phyloP scores from a whole-genome alignment of 2,888 invertebrate species.

The Perithous albicinctus region DNA sequence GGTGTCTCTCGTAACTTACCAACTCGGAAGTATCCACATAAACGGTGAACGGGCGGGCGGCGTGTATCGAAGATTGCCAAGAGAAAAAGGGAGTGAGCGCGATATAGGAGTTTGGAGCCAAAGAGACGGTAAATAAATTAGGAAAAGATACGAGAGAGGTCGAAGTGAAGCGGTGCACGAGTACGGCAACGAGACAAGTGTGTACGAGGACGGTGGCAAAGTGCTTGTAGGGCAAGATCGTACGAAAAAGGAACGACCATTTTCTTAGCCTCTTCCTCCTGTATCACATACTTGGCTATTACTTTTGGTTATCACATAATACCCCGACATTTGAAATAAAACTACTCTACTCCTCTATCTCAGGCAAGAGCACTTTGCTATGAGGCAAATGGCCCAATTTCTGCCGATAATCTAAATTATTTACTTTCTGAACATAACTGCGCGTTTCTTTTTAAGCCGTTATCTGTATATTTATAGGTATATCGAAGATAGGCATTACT shows the following conservation, averaged over 20 bases:
- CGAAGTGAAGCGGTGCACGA: constrained; percentile 55
- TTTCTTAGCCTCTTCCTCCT: constrained; percentile 27
- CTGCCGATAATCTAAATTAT: neutral
- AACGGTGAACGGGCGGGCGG: constrained; percentile 58
- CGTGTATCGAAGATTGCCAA: constrained; percentile 68
- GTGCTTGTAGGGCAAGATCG: constrained; percentile 39
- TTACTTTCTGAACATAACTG: neutral
- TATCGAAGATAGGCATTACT: constrained; percentile 12
- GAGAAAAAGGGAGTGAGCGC: constrained; percentile 15
- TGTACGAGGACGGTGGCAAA: constrained; percentile 10
- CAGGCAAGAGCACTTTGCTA: neutral
- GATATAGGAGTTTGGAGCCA: constrained; percentile 33
- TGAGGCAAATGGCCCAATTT: constrained; percentile 11
- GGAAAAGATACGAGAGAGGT: constrained; percentile 68
- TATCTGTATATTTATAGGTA: neutral
- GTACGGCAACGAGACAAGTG: constrained; percentile 19
- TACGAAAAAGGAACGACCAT: constrained; percentile 41
- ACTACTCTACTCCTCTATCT: neutral
- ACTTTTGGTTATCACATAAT: constrained; percentile 37
- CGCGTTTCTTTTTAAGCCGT: neutral
- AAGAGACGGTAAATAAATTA: constrained; percentile 70
- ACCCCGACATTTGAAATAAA: constrained; percentile 27
- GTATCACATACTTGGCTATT: constrained; percentile 31
- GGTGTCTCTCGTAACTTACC: constrained; percentile 52
- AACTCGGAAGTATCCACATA: constrained; percentile 48